Evolutionary conservation across 2,888 invertebrate genomes (phyloP).

Genomic region (Eucera pruinosa): DNA sequence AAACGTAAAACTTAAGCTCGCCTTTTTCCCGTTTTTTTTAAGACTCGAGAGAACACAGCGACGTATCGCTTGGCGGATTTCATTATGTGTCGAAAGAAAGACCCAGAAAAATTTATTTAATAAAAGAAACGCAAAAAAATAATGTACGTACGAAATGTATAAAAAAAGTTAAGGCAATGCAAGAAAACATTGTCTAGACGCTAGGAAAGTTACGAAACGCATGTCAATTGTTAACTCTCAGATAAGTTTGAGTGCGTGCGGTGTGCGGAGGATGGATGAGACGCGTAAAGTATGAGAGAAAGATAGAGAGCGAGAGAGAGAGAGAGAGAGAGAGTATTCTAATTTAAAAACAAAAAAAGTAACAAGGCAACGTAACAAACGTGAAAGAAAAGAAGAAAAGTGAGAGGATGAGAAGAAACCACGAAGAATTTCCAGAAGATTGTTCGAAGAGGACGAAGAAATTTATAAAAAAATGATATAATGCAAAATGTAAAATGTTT

Average conservation of each 20-base stretch:
- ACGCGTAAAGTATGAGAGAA: constrained; percentile 34
- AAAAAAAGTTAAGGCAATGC: constrained; percentile 52
- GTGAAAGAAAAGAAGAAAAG: no score
- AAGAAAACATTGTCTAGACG: constrained; percentile 70
- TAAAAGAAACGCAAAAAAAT: not conserved
- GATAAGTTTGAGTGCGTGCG: constrained; percentile 77
- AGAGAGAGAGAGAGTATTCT: constrained; percentile 49
- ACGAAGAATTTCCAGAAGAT: not conserved
- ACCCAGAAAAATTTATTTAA: not conserved
- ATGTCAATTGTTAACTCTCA: constrained; percentile 82
- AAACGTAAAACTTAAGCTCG: constrained; percentile 3
- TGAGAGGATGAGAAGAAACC: not conserved
- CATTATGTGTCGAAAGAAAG: no score
- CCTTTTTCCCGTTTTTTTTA: constrained; percentile 12
- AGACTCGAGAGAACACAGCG: constrained; percentile 35
- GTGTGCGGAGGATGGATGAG: constrained; percentile 57
- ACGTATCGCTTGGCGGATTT: constrained; percentile 10
- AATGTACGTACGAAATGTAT: constrained; percentile 23
- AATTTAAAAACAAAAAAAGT: constrained; percentile 27
- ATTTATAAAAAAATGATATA: no score
- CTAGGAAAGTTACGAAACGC: constrained; percentile 83
- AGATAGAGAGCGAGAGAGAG: constrained; percentile 28
- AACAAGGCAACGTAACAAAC: not conserved
- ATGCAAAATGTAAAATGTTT: not conserved
- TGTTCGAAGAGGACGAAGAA: constrained; percentile 6